Percentiles rank a stretch among this genome's conserved stretches.
phyloP scores from a whole-genome alignment of 2,113 vertebrate species.

The Mixornis gularis region DNA sequence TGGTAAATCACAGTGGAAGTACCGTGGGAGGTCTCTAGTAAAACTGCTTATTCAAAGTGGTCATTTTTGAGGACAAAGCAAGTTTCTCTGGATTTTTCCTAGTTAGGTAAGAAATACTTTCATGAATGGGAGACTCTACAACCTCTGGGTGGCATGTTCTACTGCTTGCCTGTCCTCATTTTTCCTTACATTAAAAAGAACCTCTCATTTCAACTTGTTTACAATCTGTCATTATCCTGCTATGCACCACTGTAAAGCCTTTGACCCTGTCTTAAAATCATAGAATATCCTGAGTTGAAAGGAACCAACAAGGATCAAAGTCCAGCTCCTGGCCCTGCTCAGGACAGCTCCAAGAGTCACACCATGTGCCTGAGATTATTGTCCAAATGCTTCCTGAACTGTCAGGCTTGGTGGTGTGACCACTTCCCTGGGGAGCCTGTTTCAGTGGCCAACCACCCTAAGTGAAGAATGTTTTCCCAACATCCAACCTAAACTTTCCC shows the following conservation, averaged over 20 bases:
- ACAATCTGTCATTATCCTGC: background rate
- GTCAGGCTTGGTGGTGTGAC: background rate
- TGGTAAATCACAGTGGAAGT: background rate
- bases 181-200: background rate
- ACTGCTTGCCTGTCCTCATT: background rate
- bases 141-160: background rate
- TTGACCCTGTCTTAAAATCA: background rate
- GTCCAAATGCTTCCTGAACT: background rate
- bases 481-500: background rate
- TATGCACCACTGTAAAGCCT: background rate
- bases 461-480: background rate
- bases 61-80: background rate
- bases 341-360: background rate
- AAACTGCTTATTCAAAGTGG: background rate
- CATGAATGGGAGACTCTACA: background rate
- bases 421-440: too few relatives aligned
- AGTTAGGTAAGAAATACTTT: background rate
- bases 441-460: background rate
- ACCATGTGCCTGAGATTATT: too few relatives aligned
- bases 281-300: background rate
- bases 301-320: background rate
- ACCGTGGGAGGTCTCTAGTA: background rate
- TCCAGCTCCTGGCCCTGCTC: background rate
- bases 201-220: background rate
- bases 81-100: background rate